These are phyloP conservation scores for Pomatorhinus ruficollis DNA, from an alignment of 2,113 vertebrate genomes.

Conservation along the genomic window DNA sequence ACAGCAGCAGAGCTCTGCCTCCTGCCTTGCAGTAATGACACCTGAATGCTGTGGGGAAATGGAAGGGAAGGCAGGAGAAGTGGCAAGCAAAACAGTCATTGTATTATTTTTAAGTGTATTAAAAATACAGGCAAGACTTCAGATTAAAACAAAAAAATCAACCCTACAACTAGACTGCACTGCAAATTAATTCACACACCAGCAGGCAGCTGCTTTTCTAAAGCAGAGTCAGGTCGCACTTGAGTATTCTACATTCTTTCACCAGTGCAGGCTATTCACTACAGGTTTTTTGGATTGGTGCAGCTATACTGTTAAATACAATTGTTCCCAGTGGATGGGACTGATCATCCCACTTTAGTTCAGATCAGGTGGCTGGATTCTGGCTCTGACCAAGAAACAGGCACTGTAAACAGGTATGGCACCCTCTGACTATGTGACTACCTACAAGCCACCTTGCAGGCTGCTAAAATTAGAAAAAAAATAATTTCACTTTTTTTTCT, in stretches of 20 bases:
- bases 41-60: neutral
- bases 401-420: rapidly evolving
- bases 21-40: neutral
- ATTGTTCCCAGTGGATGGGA: neutral
- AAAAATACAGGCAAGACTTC: neutral
- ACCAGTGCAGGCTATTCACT: neutral
- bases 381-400: neutral
- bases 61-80: neutral
- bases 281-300: neutral
- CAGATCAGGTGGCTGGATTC: neutral
- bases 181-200: neutral
- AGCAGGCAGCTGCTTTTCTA: neutral
- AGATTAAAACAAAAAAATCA: neutral
- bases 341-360: neutral
- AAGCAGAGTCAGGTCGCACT: neutral
- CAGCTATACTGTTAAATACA: neutral
- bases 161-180: neutral
- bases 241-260: neutral
- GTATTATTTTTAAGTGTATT: neutral
- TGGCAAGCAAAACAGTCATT: neutral
- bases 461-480: neutral
- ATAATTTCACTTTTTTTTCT: neutral
- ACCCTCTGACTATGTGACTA: neutral
- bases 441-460: neutral
- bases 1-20: neutral